Base-by-base conservation (phyloP, 2,888 invertebrate species). In the Himalopsyche tibetana region DNA sequence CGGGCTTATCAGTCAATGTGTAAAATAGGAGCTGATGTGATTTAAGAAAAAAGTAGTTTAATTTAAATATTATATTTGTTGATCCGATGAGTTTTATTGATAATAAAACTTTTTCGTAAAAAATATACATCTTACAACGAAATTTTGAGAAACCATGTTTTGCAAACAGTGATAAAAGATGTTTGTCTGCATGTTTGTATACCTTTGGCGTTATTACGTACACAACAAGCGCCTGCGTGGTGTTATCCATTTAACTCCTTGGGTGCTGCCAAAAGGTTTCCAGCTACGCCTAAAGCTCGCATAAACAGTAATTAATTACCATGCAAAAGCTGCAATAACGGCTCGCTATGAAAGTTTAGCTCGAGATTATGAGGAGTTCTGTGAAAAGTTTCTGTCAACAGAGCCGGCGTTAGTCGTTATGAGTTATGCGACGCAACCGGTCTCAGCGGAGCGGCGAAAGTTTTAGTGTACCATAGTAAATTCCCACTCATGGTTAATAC, bases 291-390 rank as follows among this genome's bases (percentile, higher is more conserved):
- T 74, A 74, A 74, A 36, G 74, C 38, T 74, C 74, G 74, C 74
- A 36, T 74, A 74, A 74, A 74, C 74, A 74, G 74, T 74, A 74
- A 74, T 74, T 74, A 74, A 74, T 74, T 74, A 74, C 74, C 74
- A 74, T 74, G 74, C 74, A 74, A 74, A 74, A 74, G 74, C 74
- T 74, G 74, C 74, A 74, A 74, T 74, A 74, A 38, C 74, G 74
- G 74, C 36, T 36, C 74, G 74, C 74, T 74, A 74, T 74, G 74
- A 74, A 74, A 74, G 74, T 74, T 74, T 74, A 74, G 74, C 74
- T 36, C 36, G 36, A 74, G 74, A 74, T 74, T 74, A 74, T 74
- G 74, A 74, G 74, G 74, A 74, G 36, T 74, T 36, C 28, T 74
- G 36, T 74, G 74, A 74, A 36, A 74, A 74, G 28, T 74, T 74